A percentile compares a stretch with the other conserved stretches of the same genome.
Conservation (phyloP, 2,113 vertebrate species). For the Indri indri region DNA sequence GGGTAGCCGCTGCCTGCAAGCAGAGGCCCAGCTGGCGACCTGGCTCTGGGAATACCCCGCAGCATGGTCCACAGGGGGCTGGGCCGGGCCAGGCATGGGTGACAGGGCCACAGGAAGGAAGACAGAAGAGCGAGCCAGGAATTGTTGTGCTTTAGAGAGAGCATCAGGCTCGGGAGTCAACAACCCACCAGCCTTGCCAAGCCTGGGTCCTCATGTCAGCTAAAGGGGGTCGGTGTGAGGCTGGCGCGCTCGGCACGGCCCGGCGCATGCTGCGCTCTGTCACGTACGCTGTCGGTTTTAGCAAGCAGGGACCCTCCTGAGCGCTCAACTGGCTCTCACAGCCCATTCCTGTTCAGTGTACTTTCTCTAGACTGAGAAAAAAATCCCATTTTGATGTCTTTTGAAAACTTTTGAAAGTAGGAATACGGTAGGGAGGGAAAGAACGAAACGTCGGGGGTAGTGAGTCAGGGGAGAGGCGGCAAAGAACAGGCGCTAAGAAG, state of each 20-base stretch:
- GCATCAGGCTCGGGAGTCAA: background rate
- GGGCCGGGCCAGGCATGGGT: accelerated
- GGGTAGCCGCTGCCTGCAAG: no score
- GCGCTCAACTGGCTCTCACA: accelerated
- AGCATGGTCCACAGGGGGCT: background rate
- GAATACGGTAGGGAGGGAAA: background rate
- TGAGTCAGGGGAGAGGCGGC: background rate
- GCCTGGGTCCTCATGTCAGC: background rate
- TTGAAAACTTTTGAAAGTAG: background rate
- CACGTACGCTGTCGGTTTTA: background rate
- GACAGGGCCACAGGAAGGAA: background rate
- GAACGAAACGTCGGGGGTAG: background rate
- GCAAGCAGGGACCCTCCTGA: background rate
- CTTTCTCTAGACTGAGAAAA: background rate
- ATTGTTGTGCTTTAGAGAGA: background rate
- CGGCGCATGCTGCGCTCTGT: background rate
- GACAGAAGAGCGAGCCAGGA: background rate
- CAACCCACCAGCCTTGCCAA: accelerated
- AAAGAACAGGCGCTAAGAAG: background rate
- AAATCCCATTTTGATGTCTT: background rate
- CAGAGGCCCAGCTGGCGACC: background rate
- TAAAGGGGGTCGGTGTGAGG: background rate
- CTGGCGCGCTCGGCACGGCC: background rate
- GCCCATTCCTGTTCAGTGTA: background rate
- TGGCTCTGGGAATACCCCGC: background rate